Percentiles rank a stretch among this genome's conserved stretches.
Evolutionary conservation across 2,888 invertebrate species (phyloP).

Genomic region (Theretra japonica): DNA sequence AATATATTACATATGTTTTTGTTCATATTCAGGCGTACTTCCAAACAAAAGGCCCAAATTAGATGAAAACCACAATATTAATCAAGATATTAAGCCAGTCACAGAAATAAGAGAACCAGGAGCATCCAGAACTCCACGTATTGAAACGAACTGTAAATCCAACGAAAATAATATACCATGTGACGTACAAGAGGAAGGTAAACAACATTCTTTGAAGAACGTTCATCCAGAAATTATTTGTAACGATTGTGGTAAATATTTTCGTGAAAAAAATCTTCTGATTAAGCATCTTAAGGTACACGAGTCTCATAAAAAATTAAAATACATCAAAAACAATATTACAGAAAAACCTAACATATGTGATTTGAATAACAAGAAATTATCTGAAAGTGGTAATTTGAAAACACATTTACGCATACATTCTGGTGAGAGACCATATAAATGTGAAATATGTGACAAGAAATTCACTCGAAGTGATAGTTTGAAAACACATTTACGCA

Average conservation of each 20-base stretch:
- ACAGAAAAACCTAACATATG: neutral
- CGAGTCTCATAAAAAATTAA: neutral
- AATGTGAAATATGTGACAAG: neutral
- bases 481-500: neutral
- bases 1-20: neutral
- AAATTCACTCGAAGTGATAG: neutral
- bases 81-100: neutral
- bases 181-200: too few relatives aligned
- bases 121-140: neutral
- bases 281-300: slow-evolving; percentile 1
- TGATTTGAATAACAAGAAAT: neutral
- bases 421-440: too few relatives aligned
- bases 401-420: neutral
- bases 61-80: neutral
- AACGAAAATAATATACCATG: neutral
- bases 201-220: too few relatives aligned
- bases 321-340: neutral
- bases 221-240: neutral
- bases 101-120: neutral
- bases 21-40: neutral
- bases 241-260: slow-evolving; percentile 15
- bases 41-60: neutral
- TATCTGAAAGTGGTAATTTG: neutral
- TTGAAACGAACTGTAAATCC: neutral
- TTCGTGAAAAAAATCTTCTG: neutral